A percentile compares a stretch with the other conserved stretches of the same genome.
phyloP scores from a whole-genome alignment of 2,113 vertebrate genomes.

The Brienomyrus longianalis region DNA sequence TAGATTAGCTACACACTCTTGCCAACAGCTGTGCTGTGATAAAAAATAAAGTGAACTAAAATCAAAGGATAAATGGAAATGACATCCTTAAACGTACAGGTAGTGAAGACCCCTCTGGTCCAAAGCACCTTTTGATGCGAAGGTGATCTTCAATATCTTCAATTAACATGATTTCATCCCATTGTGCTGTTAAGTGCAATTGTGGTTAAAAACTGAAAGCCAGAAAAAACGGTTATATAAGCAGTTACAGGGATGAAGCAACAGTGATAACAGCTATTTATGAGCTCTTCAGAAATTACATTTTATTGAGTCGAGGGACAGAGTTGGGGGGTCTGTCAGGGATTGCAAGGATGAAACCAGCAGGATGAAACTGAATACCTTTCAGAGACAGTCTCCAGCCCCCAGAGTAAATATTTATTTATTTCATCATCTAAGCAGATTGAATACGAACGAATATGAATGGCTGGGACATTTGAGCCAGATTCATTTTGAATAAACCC shows the following conservation, averaged over 20 bases:
- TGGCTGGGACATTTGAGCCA: not conserved
- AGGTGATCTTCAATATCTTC: not conserved
- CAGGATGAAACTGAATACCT: not conserved
- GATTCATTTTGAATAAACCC: not conserved
- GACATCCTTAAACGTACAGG: not conserved
- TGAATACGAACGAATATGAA: not conserved
- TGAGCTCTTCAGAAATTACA: not conserved
- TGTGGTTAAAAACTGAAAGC: not conserved
- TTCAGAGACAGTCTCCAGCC: not conserved
- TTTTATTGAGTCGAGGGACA: not conserved
- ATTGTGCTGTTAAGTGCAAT: not conserved
- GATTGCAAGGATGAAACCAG: not conserved
- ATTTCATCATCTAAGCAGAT: not conserved
- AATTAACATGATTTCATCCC: not conserved
- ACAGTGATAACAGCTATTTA: not conserved
- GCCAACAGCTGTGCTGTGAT: not conserved
- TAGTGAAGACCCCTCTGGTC: not conserved
- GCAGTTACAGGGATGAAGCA: not conserved
- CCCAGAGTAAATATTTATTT: not conserved
- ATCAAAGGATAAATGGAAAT: not conserved
- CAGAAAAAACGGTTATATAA: not conserved
- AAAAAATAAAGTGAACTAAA: not conserved
- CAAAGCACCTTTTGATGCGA: not conserved
- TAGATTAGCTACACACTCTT: not conserved
- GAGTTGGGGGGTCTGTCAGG: not conserved